Evolutionary conservation across 2,797 vertebrate genomes (phyloP).

Genomic region (Merluccius polli): DNA sequence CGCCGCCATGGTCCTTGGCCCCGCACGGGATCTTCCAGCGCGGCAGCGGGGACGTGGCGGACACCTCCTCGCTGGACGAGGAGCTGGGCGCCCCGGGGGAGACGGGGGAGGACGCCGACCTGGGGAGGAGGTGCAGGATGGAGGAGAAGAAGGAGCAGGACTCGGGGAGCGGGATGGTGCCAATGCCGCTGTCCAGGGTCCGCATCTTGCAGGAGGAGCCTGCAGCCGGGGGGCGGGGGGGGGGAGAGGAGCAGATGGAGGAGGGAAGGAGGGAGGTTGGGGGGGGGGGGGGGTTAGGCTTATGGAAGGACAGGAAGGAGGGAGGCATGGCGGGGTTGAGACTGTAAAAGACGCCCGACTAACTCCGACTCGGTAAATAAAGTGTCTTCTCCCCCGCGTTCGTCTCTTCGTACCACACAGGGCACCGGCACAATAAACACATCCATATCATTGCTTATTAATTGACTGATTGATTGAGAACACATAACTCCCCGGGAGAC

Average conservation of each 20-base stretch:
- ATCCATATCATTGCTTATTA: neutral
- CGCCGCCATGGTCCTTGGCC: slow-evolving; percentile 60
- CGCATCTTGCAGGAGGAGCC: slow-evolving; percentile 87
- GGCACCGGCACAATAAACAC: neutral
- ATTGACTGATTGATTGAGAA: neutral
- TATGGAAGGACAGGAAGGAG: neutral
- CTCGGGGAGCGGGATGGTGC: slow-evolving; percentile 88
- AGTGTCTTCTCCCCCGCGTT: neutral
- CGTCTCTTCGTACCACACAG: neutral
- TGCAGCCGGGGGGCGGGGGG: slow-evolving; percentile 67
- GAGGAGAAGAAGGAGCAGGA: slow-evolving; percentile 74
- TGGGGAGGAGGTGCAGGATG: slow-evolving; percentile 72
- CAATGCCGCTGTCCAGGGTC: slow-evolving; percentile 89
- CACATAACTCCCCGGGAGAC: neutral
- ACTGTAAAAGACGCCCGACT: neutral
- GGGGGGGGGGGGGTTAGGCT: neutral
- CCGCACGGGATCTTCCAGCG: slow-evolving; percentile 66
- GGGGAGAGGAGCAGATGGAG: slow-evolving; percentile 10
- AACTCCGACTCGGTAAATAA: neutral
- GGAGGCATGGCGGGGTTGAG: neutral
- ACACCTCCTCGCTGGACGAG: slow-evolving; percentile 60
- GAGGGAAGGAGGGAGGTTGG: slow-evolving; percentile 38
- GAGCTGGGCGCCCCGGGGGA: slow-evolving; percentile 61
- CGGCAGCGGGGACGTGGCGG: slow-evolving; percentile 59
- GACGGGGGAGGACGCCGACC: slow-evolving; percentile 66